A percentile compares a stretch with the other conserved stretches of the same genome.
Evolutionary conservation across 64 coral and sea anemone species (phyloP).

Genomic region (Pocillopora damicornis): DNA sequence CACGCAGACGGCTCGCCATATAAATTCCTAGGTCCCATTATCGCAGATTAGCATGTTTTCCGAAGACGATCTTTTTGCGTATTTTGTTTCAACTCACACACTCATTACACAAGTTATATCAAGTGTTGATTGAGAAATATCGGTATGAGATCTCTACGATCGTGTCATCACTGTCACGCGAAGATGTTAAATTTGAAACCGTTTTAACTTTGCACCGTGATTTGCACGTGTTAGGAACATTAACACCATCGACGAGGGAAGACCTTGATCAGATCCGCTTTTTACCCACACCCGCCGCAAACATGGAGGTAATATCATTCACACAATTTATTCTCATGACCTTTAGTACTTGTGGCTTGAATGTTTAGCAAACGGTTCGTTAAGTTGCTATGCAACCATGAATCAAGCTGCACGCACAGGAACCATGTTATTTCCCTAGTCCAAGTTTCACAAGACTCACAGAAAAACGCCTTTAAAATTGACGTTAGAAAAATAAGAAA

Average conservation of each 20-base stretch:
- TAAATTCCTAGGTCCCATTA: background rate
- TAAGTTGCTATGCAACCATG: background rate
- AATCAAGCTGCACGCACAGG: background rate
- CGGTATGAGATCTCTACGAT: background rate
- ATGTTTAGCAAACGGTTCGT: background rate
- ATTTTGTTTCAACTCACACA: background rate
- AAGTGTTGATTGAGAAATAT: background rate
- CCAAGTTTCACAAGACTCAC: no score
- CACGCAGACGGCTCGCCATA: slow-evolving; percentile 3
- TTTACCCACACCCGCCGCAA: background rate
- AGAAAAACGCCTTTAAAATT: no score
- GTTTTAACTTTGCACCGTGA: background rate
- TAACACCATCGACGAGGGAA: background rate
- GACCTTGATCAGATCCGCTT: background rate
- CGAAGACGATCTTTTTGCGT: background rate
- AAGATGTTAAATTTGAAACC: background rate
- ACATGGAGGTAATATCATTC: background rate
- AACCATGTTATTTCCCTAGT: no score
- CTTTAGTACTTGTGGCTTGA: background rate
- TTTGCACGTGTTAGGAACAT: background rate
- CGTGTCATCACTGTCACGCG: background rate
- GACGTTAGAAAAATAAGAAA: no score
- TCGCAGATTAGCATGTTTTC: slow-evolving; percentile 29
- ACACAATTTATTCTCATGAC: background rate
- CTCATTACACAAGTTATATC: background rate